Evolutionary conservation across 30 jellyfish, hydroid and myxozoan genomes (phyloP), one percentile per base, ranked within the genome.

Genomic region (Mastigias papua): DNA sequence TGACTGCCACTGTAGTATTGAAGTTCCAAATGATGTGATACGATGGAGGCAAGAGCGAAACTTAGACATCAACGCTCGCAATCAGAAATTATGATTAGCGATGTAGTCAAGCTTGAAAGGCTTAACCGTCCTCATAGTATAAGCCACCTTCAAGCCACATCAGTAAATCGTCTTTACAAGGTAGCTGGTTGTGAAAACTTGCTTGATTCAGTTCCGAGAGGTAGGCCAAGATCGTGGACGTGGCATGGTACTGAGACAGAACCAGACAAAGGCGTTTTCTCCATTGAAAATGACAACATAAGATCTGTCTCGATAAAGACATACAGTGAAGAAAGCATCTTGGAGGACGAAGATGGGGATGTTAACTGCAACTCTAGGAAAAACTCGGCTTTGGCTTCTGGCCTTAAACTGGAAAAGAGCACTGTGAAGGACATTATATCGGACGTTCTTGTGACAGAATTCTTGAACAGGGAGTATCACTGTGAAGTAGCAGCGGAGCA

Each of bases 141-240:
- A 30, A 69, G 63, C 78, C 79, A 57, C 48, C 80, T 87, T 27
- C 74, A 63, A 34, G 71, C 96, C 3, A 75, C 90, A 3, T 48
- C 78, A 65, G 79, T 87, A n/a, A 87, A 77, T 77, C 82, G 83
- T 26, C 90, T 87, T 42, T 87, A 63, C 90, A 66, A 71, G n/a
- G 91, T 73, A 0, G 32, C 68, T 11, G 86, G 96, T 20, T 67
- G 79, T 65, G 92, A 83, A 34, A 65, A 50, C 35, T 62, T 73
- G 73, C 80, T 22, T 21, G 75, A 70, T 19, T 42, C 91, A 19
- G 17, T 13, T 22, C 63, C 86, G 23, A 68, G 77, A 23, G 86
- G 87, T 28, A 74, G 97, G 78, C 97, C 93, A 11, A 68, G 97
- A 27, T 89, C 97, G 27, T 81, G 90, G 69, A 89, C 97, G 4